phyloP scores from a whole-genome alignment of 2,113 vertebrate genomes.

The Boulengerochromis microlepis region DNA sequence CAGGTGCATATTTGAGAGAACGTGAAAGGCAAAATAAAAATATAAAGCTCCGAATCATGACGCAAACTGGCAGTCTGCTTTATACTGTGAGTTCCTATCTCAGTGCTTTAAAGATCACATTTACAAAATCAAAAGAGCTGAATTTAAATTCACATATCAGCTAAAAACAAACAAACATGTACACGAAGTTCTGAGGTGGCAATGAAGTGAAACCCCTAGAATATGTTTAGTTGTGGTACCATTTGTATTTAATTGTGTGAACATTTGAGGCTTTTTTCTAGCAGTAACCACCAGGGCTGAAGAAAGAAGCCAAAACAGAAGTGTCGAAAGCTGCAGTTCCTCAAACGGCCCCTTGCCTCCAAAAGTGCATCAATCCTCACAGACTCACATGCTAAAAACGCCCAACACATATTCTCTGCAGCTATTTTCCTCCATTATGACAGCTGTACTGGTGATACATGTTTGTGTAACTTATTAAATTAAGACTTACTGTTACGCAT shows the following conservation, averaged over 20 bases:
- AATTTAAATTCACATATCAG: not conserved
- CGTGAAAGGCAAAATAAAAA: not conserved
- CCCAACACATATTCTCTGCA: rapidly evolving
- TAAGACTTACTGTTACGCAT: not conserved
- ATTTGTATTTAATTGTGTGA: not conserved
- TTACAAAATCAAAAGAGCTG: not conserved
- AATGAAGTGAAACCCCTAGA: not conserved
- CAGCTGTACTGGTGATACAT: not conserved
- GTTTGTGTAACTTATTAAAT: not conserved
- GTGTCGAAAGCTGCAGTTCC: not conserved
- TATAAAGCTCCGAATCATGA: not conserved
- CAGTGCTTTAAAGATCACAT: not conserved
- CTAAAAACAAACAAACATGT: not conserved
- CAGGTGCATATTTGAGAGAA: not conserved
- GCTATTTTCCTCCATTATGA: not conserved
- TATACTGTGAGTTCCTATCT: not conserved
- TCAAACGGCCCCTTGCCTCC: not conserved
- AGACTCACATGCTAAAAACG: not conserved
- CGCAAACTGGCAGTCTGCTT: rapidly evolving
- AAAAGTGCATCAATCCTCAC: not conserved
- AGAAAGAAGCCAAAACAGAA: not conserved
- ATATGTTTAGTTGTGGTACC: not conserved
- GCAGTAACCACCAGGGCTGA: not conserved
- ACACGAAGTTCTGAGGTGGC: not conserved
- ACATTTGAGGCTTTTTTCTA: not conserved